These are phyloP conservation scores for Caenorhabditis remanei DNA, from an alignment of 1,140 invertebrate genomes.

Conservation along the genomic window DNA sequence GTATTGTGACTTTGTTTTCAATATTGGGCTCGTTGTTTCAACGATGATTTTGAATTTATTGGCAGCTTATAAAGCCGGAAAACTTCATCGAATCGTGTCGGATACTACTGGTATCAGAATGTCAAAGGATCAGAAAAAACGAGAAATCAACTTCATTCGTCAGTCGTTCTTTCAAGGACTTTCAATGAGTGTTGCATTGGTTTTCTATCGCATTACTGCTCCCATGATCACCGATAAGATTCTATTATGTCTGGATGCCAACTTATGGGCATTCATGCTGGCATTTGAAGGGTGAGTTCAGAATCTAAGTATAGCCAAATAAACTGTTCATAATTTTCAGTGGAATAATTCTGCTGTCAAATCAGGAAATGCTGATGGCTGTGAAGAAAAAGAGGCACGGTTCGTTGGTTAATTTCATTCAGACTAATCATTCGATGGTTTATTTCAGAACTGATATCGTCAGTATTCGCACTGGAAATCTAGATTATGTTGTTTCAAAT, in stretches of 20 bases:
- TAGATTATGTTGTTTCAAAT: constrained; percentile 1
- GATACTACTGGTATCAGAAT: background rate
- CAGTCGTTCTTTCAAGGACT: constrained; percentile 33
- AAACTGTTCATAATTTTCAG: background rate
- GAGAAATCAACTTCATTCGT: constrained; percentile 29
- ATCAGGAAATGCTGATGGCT: background rate
- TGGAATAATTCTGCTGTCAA: background rate
- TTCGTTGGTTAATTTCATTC: background rate
- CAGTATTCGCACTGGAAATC: constrained; percentile 23
- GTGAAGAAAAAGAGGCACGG: constrained; percentile 32
- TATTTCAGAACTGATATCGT: constrained; percentile 34
- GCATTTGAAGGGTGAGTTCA: constrained; percentile 8
- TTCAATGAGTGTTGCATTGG: constrained; percentile 41
- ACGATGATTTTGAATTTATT: background rate
- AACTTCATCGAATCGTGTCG: constrained; percentile 31
- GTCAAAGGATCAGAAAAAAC: constrained; percentile 22
- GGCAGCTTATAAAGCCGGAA: constrained; percentile 12
- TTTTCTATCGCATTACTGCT: constrained; percentile 21
- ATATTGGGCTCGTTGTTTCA: background rate
- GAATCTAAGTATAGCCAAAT: background rate
- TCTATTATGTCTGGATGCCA: constrained; percentile 34
- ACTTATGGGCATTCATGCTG: constrained; percentile 47
- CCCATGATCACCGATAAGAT: background rate
- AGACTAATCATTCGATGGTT: background rate
- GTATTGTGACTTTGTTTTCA: constrained; percentile 45